Conservation (phyloP, 1,140 invertebrate species). For the Dreissena rostriformis region DNA sequence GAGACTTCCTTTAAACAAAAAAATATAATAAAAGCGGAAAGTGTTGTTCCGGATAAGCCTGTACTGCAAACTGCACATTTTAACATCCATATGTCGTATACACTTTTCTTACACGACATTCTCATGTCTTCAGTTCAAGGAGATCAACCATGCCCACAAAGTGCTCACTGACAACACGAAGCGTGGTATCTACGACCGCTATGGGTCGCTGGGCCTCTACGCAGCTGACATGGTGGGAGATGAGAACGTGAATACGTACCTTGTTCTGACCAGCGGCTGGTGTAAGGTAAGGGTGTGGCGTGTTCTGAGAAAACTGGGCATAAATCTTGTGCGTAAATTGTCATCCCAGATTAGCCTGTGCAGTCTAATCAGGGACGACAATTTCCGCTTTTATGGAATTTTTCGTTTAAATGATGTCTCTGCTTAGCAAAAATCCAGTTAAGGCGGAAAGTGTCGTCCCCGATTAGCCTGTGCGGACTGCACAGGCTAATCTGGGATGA, state of each 20-base stretch:
- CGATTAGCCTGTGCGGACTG: too few relatives aligned
- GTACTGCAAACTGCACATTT: not conserved
- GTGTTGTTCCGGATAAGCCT: too few relatives aligned
- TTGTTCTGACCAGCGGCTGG: constrained; percentile 91
- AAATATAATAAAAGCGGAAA: too few relatives aligned
- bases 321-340: not conserved
- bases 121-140: constrained; percentile 80
- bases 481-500: too few relatives aligned
- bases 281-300: constrained; percentile 91
- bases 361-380: not conserved
- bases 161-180: constrained; percentile 81
- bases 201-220: constrained; percentile 83
- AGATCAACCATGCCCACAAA: constrained; percentile 82
- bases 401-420: not conserved
- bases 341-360: not conserved
- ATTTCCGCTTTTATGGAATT: not conserved
- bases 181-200: constrained; percentile 82
- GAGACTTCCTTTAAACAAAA: too few relatives aligned
- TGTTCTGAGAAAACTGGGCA: not conserved
- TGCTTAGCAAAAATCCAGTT: not conserved
- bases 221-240: constrained; percentile 83
- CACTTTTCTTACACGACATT: too few relatives aligned
- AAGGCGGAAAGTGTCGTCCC: not conserved
- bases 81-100: too few relatives aligned
- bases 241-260: constrained; percentile 81